phyloP scores from a whole-genome alignment of 35 echinoderm and acorn worm genomes.

The Strongylocentrotus purpuratus region DNA sequence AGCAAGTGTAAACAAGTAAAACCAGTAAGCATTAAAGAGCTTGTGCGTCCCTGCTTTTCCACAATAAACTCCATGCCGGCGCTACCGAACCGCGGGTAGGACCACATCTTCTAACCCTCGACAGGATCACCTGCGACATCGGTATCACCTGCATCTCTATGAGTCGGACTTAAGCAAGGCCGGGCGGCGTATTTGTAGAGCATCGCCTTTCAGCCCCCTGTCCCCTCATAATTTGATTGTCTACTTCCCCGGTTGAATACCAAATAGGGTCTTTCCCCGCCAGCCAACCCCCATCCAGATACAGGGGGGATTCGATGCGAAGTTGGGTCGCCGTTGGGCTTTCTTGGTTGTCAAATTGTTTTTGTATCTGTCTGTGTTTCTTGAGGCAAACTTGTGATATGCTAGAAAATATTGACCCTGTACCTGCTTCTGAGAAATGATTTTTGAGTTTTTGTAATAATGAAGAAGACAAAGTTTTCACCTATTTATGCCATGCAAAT shows the following conservation, averaged over 20 bases:
- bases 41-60: neutral
- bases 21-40: neutral
- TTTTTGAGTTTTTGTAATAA: too few relatives aligned
- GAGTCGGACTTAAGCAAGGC: conserved; percentile 20
- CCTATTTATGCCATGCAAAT: too few relatives aligned
- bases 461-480: too few relatives aligned
- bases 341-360: too few relatives aligned
- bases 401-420: too few relatives aligned
- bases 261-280: neutral
- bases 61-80: too few relatives aligned
- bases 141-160: conserved; percentile 22
- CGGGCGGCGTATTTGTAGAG: conserved; percentile 31
- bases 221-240: conserved; percentile 28
- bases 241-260: neutral
- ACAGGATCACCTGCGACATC: neutral
- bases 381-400: too few relatives aligned
- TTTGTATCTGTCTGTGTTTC: too few relatives aligned
- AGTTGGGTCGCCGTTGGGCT: too few relatives aligned
- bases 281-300: neutral
- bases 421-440: too few relatives aligned
- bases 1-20: neutral
- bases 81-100: neutral
- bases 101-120: neutral
- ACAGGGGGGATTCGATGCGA: neutral
- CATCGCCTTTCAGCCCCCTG: conserved; percentile 15